These are phyloP conservation scores for Sitta carolinensis DNA, from an alignment of 2,797 vertebrate species.

Conservation along the genomic window DNA sequence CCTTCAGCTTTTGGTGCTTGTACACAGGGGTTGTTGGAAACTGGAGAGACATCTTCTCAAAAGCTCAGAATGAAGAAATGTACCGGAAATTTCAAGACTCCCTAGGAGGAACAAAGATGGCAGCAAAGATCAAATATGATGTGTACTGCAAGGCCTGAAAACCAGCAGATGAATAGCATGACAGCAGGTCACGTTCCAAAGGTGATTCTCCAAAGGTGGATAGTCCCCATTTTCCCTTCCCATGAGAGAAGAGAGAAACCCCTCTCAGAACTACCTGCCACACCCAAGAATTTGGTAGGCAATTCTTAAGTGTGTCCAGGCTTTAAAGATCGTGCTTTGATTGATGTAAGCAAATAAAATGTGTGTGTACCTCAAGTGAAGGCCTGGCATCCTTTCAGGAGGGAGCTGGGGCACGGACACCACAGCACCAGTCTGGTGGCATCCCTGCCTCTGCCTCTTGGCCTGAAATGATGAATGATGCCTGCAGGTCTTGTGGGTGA, in stretches of 20 bases:
- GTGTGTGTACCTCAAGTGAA: background rate
- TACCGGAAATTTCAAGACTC: conserved; percentile 74
- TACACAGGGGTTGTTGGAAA: conserved; percentile 79
- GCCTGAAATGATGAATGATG: background rate
- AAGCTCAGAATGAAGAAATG: conserved; percentile 80
- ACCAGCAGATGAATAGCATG: background rate
- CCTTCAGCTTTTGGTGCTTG: background rate
- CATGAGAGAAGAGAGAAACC: background rate
- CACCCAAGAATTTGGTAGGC: background rate
- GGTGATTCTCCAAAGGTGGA: background rate
- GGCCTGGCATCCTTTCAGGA: background rate
- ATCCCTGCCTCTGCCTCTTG: background rate
- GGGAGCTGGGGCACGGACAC: background rate
- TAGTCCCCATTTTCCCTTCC: background rate
- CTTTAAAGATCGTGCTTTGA: background rate
- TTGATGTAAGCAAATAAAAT: conserved; percentile 14
- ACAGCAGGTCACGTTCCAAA: background rate
- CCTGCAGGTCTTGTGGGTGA: background rate
- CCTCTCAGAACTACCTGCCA: background rate
- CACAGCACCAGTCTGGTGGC: background rate
- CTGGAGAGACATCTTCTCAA: conserved; percentile 80
- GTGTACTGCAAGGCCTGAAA: conserved; percentile 73
- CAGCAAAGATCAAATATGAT: conserved; percentile 76
- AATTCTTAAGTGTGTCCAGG: background rate
- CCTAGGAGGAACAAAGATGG: conserved; percentile 76